These are phyloP conservation scores for Noturus placidus DNA, from an alignment of 2,113 vertebrate species.

Conservation along the genomic window DNA sequence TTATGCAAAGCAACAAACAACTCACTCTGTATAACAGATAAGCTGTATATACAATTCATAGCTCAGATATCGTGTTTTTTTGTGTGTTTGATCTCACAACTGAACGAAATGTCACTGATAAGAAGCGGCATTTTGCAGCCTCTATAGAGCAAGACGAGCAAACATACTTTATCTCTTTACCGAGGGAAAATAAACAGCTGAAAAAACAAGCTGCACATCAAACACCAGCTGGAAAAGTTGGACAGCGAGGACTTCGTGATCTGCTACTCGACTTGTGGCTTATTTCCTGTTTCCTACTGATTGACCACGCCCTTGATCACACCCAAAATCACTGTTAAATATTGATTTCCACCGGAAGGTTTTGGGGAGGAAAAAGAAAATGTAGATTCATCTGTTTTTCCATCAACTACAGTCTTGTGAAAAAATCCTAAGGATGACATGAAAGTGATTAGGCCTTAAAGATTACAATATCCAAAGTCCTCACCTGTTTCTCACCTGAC, in stretches of 20 bases:
- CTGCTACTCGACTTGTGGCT: not conserved
- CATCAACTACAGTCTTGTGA: not conserved
- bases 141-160: not conserved
- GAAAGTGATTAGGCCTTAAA: not conserved
- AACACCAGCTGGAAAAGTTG: not conserved
- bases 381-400: too few species aligned
- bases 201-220: conserved; percentile 1
- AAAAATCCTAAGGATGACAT: not conserved
- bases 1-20: not conserved
- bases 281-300: not conserved
- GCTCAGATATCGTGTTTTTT: not conserved
- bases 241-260: not conserved
- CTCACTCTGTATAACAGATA: not conserved
- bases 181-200: not conserved
- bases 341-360: too few species aligned
- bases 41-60: not conserved
- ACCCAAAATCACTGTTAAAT: too few species aligned
- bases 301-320: not conserved
- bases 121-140: not conserved
- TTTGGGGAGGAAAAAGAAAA: too few species aligned
- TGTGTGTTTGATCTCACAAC: not conserved
- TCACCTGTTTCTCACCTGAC: not conserved
- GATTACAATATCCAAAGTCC: not conserved
- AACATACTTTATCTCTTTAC: conserved; percentile 13
- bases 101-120: conserved; percentile 26